Conservation (phyloP, 2,113 vertebrate species). For the Indicator indicator region DNA sequence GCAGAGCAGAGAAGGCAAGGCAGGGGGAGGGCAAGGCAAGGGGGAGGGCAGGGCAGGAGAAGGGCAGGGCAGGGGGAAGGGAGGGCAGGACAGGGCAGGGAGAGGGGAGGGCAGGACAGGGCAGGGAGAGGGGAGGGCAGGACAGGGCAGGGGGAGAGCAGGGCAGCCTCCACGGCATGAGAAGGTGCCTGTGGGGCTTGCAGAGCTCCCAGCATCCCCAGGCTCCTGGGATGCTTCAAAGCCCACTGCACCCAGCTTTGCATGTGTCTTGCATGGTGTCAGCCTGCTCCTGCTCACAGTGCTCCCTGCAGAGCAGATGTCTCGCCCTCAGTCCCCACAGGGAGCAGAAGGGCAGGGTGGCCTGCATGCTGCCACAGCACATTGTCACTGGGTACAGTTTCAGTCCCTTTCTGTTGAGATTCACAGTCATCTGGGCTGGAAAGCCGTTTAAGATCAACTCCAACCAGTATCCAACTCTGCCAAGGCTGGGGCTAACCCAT, state of each 20-base stretch:
- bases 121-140: too few species aligned
- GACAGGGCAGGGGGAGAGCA: fast-evolving
- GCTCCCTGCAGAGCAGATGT: fast-evolving
- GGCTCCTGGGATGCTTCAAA: neutral
- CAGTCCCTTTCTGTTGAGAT: neutral
- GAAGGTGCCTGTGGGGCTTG: neutral
- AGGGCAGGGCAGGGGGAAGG: neutral
- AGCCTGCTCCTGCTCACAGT: neutral
- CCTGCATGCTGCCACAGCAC: neutral
- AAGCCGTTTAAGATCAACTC: too few species aligned
- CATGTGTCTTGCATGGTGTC: fast-evolving
- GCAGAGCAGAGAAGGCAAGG: too few species aligned
- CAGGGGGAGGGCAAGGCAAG: too few species aligned
- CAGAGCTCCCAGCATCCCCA: neutral
- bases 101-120: too few species aligned
- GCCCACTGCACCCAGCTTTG: neutral
- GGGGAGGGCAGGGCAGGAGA: too few species aligned
- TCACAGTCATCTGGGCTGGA: too few species aligned
- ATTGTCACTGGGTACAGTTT: neutral
- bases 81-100: fast-evolving
- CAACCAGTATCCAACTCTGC: too few species aligned
- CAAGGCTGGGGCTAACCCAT: too few species aligned
- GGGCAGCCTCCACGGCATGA: too few species aligned
- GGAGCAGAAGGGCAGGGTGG: neutral
- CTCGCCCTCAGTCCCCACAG: fast-evolving